A percentile compares a stretch with the other conserved stretches of the same genome.
Conservation (phyloP, 2,113 vertebrate genomes). For the Columba janthina region DNA sequence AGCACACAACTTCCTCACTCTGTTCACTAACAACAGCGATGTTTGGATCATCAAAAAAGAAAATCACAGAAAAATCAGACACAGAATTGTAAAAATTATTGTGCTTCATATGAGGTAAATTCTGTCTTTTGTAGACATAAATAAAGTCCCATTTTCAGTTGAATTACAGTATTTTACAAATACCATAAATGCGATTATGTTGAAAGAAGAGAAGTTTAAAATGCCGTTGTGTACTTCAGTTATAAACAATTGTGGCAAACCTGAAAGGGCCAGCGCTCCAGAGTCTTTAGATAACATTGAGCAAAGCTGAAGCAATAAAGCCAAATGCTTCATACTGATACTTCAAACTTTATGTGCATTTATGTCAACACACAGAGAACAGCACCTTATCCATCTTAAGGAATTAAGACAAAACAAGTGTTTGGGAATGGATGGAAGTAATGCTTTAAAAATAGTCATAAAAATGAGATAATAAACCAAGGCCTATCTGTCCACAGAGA, state of each 20-base stretch:
- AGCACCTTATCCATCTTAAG: neutral
- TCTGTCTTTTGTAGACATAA: neutral
- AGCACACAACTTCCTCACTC: neutral
- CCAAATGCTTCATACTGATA: neutral
- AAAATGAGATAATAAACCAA: neutral
- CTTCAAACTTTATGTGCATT: slow-evolving; percentile 20
- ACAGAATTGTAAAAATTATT: neutral
- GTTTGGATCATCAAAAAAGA: neutral
- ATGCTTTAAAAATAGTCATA: neutral
- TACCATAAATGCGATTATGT: neutral
- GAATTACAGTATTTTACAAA: neutral
- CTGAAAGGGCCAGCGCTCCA: neutral
- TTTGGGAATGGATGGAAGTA: neutral
- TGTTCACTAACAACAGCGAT: neutral
- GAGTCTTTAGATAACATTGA: neutral
- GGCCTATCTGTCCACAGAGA: neutral
- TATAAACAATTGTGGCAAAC: neutral
- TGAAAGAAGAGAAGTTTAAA: slow-evolving; percentile 20
- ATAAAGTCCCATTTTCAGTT: neutral
- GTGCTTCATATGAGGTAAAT: neutral
- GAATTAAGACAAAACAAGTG: neutral
- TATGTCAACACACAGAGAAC: neutral
- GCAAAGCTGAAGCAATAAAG: slow-evolving; percentile 9
- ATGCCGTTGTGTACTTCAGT: neutral
- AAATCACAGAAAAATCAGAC: neutral